Conservation (phyloP, 2,888 invertebrate genomes). For the Trichopria drosophilae region DNA sequence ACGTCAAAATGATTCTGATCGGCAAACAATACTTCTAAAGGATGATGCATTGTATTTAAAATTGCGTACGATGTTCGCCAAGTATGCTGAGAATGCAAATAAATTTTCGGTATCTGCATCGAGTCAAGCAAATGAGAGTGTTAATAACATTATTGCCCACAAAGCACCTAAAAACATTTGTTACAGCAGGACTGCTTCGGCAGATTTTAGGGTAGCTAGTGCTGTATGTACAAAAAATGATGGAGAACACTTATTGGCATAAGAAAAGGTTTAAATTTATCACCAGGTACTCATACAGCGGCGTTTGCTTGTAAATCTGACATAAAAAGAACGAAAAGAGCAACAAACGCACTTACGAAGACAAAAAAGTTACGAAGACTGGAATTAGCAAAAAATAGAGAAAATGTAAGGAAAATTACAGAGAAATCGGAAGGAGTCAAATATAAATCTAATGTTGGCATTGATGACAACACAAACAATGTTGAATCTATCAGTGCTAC, state of each 20-base stretch:
- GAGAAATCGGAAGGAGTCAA: slow-evolving; percentile 6
- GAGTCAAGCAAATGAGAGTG: slow-evolving; percentile 34
- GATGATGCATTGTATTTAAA: slow-evolving; percentile 8
- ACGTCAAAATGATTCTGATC: neutral
- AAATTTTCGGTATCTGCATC: slow-evolving; percentile 34
- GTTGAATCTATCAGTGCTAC: too few species aligned
- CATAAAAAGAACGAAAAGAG: slow-evolving; percentile 1
- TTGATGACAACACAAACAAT: neutral
- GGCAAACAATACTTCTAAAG: slow-evolving; percentile 8
- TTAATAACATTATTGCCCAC: slow-evolving; percentile 38
- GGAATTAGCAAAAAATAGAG: slow-evolving; percentile 8
- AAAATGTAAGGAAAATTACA: slow-evolving; percentile 10
- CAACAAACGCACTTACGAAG: neutral
- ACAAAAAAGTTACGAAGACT: neutral
- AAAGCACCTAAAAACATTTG: slow-evolving; percentile 35
- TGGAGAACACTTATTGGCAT: slow-evolving; percentile 7
- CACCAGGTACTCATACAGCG: slow-evolving; percentile 10
- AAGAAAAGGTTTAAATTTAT: slow-evolving; percentile 1
- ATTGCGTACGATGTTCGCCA: slow-evolving; percentile 23
- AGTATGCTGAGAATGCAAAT: slow-evolving; percentile 32
- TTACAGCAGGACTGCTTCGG: slow-evolving; percentile 14
- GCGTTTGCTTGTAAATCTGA: slow-evolving; percentile 6
- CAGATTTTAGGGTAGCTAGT: slow-evolving; percentile 14
- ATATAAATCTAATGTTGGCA: slow-evolving; percentile 3
- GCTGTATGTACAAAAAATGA: slow-evolving; percentile 19